These are phyloP conservation scores for Eristalis tenax DNA, from an alignment of 2,888 invertebrate species.

Conservation along the genomic window DNA sequence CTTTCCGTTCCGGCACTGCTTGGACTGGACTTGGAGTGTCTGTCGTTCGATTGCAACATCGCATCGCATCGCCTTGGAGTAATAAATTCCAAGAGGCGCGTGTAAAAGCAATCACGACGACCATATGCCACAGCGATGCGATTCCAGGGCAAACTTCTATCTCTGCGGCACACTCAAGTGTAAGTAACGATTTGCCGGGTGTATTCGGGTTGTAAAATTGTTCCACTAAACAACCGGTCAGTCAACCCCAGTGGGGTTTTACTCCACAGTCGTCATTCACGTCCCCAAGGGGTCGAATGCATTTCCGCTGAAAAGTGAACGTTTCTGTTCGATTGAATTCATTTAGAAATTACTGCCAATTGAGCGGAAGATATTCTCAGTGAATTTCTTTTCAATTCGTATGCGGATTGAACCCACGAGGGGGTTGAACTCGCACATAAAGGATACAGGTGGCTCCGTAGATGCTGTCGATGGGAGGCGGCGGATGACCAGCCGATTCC, in stretches of 20 bases:
- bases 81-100: slow-evolving; percentile 63
- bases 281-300: background rate
- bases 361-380: slow-evolving; percentile 58
- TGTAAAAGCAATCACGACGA: slow-evolving; percentile 61
- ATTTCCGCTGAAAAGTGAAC: slow-evolving; percentile 42
- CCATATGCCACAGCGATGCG: slow-evolving; percentile 49
- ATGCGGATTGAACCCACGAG: background rate
- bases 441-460: slow-evolving; percentile 43
- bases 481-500: slow-evolving; percentile 26
- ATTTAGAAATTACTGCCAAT: slow-evolving; percentile 65
- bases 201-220: slow-evolving; percentile 32
- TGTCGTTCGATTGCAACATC: background rate
- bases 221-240: slow-evolving; percentile 33
- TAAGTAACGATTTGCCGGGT: slow-evolving; percentile 6
- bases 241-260: background rate
- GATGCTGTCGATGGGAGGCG: slow-evolving; percentile 9
- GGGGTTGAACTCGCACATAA: background rate
- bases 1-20: background rate
- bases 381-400: slow-evolving; percentile 27
- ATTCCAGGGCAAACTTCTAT: background rate
- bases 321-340: slow-evolving; percentile 61
- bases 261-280: background rate
- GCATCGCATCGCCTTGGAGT: slow-evolving; percentile 11
- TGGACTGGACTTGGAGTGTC: slow-evolving; percentile 27
- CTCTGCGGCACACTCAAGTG: slow-evolving; percentile 34